Conservation (phyloP, 2,113 vertebrate species). For the Corapipo altera region DNA sequence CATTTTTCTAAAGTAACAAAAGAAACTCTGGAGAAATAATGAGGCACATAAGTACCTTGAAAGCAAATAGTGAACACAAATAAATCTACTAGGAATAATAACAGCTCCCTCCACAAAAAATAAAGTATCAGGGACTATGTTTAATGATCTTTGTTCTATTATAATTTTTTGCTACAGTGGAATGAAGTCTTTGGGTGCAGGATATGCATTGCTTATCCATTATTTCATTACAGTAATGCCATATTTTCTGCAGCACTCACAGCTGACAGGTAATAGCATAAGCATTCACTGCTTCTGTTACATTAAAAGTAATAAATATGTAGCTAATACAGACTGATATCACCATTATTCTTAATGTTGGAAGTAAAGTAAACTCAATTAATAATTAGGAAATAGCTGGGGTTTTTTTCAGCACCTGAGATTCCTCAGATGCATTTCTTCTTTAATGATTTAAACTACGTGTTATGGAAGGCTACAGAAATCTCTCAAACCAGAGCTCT, state of each 20-base stretch:
- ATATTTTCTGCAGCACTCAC: slow-evolving; percentile 17
- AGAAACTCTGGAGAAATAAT: slow-evolving; percentile 15
- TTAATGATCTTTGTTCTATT: slow-evolving; percentile 20
- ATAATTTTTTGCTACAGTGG: background rate
- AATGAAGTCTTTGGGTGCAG: background rate
- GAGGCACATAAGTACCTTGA: background rate
- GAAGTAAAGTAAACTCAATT: background rate
- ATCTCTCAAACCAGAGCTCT: background rate
- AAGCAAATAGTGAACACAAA: slow-evolving; percentile 19
- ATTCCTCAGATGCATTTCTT: background rate
- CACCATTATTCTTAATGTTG: slow-evolving; percentile 11
- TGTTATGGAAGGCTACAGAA: background rate
- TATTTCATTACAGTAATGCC: slow-evolving; percentile 23
- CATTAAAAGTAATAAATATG: background rate
- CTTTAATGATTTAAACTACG: background rate
- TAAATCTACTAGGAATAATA: slow-evolving; percentile 40
- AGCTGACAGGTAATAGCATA: background rate
- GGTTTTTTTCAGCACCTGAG: background rate
- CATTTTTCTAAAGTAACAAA: background rate
- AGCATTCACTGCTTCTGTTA: background rate
- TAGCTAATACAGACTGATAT: background rate
- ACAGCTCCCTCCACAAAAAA: background rate
- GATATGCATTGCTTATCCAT: background rate
- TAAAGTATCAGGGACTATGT: background rate
- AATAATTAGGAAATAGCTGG: background rate